Evolutionary conservation across 2,113 vertebrate species (phyloP).

Genomic region (Elanoides forficatus): DNA sequence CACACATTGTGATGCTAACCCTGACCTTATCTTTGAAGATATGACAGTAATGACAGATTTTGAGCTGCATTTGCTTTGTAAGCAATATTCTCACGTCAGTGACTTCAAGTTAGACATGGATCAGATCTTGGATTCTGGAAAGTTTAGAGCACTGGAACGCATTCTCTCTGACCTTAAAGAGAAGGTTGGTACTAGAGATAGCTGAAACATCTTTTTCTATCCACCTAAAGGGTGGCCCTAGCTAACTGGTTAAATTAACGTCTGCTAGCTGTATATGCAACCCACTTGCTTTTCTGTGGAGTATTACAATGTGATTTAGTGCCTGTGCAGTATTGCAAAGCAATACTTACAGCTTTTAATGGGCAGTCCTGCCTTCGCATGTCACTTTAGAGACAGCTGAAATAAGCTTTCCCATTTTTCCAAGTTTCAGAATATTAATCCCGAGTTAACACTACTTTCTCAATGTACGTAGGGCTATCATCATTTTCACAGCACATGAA

Average conservation of each 20-base stretch:
- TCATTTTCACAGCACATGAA: neutral
- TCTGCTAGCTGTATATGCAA: neutral
- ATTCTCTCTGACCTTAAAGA: slow-evolving; percentile 84
- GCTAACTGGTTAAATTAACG: neutral
- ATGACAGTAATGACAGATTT: slow-evolving; percentile 99
- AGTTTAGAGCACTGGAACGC: slow-evolving; percentile 81
- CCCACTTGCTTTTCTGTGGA: neutral
- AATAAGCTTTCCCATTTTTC: neutral
- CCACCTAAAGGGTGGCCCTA: neutral
- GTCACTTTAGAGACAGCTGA: neutral
- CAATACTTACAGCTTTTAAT: neutral
- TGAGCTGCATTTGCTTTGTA: slow-evolving; percentile 90
- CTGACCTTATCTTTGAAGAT: slow-evolving; percentile 92
- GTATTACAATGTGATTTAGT: neutral
- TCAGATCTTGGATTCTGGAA: slow-evolving; percentile 91
- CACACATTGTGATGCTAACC: slow-evolving; percentile 87
- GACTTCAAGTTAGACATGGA: slow-evolving; percentile 82
- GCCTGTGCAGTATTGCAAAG: neutral
- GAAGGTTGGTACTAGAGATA: slow-evolving; percentile 73
- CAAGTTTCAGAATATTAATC: neutral
- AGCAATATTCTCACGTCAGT: slow-evolving; percentile 82
- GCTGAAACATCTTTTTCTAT: neutral
- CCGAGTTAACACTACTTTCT: neutral
- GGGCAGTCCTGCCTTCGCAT: rapidly evolving
- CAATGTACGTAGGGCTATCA: neutral